Evolutionary conservation across 2,888 invertebrate genomes (phyloP).

Genomic region (Latrodectus hesperus): DNA sequence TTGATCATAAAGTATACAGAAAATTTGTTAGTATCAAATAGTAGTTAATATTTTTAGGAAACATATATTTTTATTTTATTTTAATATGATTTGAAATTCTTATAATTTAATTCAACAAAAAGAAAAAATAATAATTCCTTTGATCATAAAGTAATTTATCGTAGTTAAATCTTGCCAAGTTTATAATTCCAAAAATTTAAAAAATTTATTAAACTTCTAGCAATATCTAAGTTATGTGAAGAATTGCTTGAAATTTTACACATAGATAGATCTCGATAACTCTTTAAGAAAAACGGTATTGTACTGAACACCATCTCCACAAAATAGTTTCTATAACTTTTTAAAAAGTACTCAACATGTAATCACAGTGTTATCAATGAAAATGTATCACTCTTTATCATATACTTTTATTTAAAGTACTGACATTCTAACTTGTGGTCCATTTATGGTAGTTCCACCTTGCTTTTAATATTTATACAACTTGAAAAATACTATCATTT

Average conservation of each 20-base stretch:
- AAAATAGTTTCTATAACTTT: conserved; percentile 34
- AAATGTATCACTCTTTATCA: conserved; percentile 24
- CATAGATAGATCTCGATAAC: conserved; percentile 9
- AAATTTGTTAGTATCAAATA: too few relatives aligned
- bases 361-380: conserved; percentile 31
- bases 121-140: too few relatives aligned
- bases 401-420: not conserved
- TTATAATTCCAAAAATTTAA: conserved; percentile 35
- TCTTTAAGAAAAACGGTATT: not conserved
- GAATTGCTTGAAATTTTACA: conserved; percentile 21
- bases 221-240: conserved; percentile 31
- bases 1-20: too few relatives aligned
- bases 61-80: too few relatives aligned
- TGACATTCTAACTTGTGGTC: not conserved
- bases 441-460: not conserved
- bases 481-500: too few relatives aligned
- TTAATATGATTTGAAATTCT: too few relatives aligned
- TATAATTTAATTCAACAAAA: too few relatives aligned
- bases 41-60: too few relatives aligned
- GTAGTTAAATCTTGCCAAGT: conserved; percentile 42
- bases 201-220: conserved; percentile 38
- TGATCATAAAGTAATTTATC: too few relatives aligned
- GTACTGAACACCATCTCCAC: conserved; percentile 13
- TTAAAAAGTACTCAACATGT: conserved; percentile 14
- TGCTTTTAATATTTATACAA: too few relatives aligned